phyloP scores from a whole-genome alignment of 2,113 vertebrate genomes.

The Rhinopomastus cyanomelas region DNA sequence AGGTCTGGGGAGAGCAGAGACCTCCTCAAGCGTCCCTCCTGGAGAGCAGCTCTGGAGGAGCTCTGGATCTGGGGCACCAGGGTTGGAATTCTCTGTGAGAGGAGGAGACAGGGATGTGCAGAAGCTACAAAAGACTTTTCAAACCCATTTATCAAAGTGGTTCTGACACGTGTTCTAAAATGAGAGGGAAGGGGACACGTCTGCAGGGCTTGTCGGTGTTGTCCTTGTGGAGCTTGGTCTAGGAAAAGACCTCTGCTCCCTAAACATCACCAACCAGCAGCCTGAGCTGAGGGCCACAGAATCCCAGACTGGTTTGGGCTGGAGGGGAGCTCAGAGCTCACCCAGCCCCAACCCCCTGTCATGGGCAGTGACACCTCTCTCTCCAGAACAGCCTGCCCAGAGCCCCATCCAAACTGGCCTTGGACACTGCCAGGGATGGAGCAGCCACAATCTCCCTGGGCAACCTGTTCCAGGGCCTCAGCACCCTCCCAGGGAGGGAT shows the following conservation, averaged over 20 bases:
- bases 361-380: too few species aligned
- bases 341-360: too few species aligned
- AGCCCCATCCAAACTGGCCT: too few species aligned
- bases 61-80: rapidly evolving
- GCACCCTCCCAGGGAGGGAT: too few species aligned
- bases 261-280: not conserved
- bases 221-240: rapidly evolving
- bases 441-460: too few species aligned
- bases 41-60: not conserved
- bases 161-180: not conserved
- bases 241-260: not conserved
- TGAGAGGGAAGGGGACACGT: not conserved
- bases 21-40: not conserved
- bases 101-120: not conserved
- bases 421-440: too few species aligned
- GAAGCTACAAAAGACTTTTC: not conserved
- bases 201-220: not conserved
- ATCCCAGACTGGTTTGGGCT: too few species aligned
- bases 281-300: not conserved
- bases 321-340: too few species aligned
- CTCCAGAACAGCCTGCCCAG: too few species aligned
- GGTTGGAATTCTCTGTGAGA: not conserved
- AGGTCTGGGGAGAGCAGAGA: not conserved
- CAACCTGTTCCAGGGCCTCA: too few species aligned
- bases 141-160: not conserved